Conservation (phyloP, 1,140 invertebrate species). For the Penaeus chinensis region DNA sequence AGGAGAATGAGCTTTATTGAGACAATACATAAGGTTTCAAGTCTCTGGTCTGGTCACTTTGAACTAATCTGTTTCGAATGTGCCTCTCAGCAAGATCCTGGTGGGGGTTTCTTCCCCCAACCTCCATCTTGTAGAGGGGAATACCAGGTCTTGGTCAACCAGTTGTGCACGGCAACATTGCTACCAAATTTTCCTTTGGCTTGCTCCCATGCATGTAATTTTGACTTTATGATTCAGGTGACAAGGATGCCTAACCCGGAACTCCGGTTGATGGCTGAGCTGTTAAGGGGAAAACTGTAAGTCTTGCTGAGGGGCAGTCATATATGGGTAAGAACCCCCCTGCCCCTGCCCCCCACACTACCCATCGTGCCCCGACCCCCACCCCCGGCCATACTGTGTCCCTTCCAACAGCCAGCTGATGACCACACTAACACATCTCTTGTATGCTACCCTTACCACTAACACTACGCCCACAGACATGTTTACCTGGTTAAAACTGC, state of each 20-base stretch:
- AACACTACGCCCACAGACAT: not conserved
- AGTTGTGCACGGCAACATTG: slow-evolving; percentile 49
- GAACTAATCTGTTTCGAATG: slow-evolving; percentile 44
- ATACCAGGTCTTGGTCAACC: slow-evolving; percentile 50
- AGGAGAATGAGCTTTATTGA: slow-evolving; percentile 60
- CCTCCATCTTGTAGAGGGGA: slow-evolving; percentile 31
- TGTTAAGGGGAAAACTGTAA: slow-evolving; percentile 34
- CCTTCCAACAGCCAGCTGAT: slow-evolving; percentile 24
- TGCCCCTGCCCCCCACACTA: slow-evolving; percentile 30
- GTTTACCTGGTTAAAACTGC: not conserved
- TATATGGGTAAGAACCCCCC: slow-evolving; percentile 33
- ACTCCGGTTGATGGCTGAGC: slow-evolving; percentile 34
- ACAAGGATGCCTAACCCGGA: slow-evolving; percentile 35
- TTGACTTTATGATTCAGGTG: slow-evolving; percentile 48
- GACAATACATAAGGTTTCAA: slow-evolving; percentile 46
- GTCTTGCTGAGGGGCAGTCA: slow-evolving; percentile 52
- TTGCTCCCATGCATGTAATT: slow-evolving; percentile 58
- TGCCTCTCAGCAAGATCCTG: slow-evolving; percentile 41
- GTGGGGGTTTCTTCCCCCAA: slow-evolving; percentile 12
- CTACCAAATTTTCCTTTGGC: slow-evolving; percentile 54
- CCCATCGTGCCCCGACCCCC: slow-evolving; percentile 17
- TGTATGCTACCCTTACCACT: slow-evolving; percentile 14
- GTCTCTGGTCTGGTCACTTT: slow-evolving; percentile 51
- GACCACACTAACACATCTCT: slow-evolving; percentile 20
- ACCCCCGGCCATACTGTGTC: not conserved